Percentiles rank a stretch among this genome's conserved stretches.
These are phyloP conservation scores for Salvelinus alpinus DNA, from an alignment of 2,113 vertebrate genomes.

Conservation along the genomic window DNA sequence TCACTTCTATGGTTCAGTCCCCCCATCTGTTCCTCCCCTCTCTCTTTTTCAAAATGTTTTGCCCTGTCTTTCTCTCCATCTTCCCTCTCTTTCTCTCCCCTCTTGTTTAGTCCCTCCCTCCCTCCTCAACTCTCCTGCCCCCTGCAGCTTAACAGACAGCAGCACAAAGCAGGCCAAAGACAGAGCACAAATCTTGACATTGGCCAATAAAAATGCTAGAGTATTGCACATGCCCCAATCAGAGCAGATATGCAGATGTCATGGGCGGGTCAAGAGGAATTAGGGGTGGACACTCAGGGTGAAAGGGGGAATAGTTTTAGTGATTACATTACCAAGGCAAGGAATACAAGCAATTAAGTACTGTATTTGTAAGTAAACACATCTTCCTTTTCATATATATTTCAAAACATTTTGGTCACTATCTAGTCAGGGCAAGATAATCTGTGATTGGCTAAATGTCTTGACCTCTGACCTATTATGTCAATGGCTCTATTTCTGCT, in stretches of 20 bases:
- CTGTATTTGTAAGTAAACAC: too few relatives aligned
- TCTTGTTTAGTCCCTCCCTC: slow-evolving; percentile 17
- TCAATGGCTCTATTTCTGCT: background rate
- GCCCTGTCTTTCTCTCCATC: background rate
- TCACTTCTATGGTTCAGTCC: background rate
- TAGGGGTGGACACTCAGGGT: too few relatives aligned
- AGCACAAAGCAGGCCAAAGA: slow-evolving; percentile 43
- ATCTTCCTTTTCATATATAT: too few relatives aligned
- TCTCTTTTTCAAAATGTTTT: slow-evolving; percentile 14
- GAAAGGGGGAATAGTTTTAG: too few relatives aligned
- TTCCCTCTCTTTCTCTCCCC: background rate
- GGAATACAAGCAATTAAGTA: too few relatives aligned
- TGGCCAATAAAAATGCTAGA: slow-evolving; percentile 44
- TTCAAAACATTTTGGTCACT: too few relatives aligned
- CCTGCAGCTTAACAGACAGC: slow-evolving; percentile 55
- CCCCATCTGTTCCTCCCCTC: background rate
- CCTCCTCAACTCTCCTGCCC: slow-evolving; percentile 45
- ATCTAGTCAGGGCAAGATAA: background rate
- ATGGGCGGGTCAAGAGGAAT: too few relatives aligned
- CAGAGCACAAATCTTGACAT: slow-evolving; percentile 1
- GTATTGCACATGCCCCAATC: slow-evolving; percentile 46
- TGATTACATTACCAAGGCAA: too few relatives aligned
- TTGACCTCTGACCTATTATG: background rate
- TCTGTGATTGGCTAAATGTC: background rate
- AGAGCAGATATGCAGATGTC: background rate